Evolutionary conservation across 1,140 invertebrate species (phyloP).

Genomic region (Potamilus streckersoni): DNA sequence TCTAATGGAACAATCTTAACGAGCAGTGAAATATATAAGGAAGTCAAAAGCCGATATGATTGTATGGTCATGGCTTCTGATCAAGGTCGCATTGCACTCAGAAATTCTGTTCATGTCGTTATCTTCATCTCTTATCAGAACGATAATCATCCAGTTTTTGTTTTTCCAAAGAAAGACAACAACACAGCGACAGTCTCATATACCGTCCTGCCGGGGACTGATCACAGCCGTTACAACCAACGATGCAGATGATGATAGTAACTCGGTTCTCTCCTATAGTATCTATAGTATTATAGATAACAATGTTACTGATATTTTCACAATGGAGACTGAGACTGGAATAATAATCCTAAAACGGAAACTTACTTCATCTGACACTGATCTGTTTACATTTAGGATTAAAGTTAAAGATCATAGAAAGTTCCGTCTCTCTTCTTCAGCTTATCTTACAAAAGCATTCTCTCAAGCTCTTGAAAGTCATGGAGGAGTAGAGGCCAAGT

Average conservation of each 20-base stretch:
- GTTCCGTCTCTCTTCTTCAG: constrained; percentile 14
- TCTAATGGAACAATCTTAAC: constrained; percentile 67
- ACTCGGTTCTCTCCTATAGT: constrained; percentile 88
- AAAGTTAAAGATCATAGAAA: constrained; percentile 32
- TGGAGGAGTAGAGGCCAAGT: constrained; percentile 25
- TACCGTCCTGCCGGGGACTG: constrained; percentile 15
- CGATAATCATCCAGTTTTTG: constrained; percentile 85
- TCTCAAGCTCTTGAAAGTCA: background rate
- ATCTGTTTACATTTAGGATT: constrained; percentile 22
- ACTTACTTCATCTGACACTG: constrained; percentile 18
- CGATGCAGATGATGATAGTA: constrained; percentile 93
- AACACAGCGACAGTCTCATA: constrained; percentile 45
- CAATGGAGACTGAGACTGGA: constrained; percentile 78
- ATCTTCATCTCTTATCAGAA: constrained; percentile 79
- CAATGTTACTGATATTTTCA: constrained; percentile 81
- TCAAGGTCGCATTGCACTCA: constrained; percentile 72
- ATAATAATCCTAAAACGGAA: constrained; percentile 78
- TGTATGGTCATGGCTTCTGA: constrained; percentile 80
- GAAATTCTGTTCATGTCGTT: constrained; percentile 45
- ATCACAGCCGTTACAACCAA: constrained; percentile 82
- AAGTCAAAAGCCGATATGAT: constrained; percentile 80
- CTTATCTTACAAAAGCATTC: constrained; percentile 27
- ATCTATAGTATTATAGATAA: constrained; percentile 85
- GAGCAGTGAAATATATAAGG: constrained; percentile 85
- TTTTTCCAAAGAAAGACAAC: constrained; percentile 41